Evolutionary conservation across 2,888 invertebrate genomes (phyloP).

Genomic region (Cryptus armator): DNA sequence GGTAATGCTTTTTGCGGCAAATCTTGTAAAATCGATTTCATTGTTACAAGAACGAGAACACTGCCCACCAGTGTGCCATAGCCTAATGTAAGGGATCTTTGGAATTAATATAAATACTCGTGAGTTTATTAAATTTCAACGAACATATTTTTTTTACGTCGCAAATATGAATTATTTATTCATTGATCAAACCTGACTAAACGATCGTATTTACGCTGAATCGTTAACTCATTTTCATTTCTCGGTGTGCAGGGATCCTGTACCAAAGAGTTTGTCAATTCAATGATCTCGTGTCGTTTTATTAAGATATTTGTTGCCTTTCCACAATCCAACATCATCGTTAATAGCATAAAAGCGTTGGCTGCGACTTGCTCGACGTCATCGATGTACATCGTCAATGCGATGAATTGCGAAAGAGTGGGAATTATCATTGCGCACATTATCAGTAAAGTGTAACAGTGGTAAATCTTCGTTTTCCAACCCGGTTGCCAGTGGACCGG

Average conservation of each 20-base stretch:
- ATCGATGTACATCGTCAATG: slow-evolving; percentile 6
- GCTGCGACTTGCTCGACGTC: slow-evolving; percentile 43
- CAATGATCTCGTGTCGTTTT: slow-evolving; percentile 46
- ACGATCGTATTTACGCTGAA: slow-evolving; percentile 48
- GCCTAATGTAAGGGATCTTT: slow-evolving; percentile 13
- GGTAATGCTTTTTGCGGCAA: slow-evolving; percentile 13
- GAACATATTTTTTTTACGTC: neutral
- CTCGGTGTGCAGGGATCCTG: slow-evolving; percentile 31
- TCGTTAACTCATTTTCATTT: slow-evolving; percentile 28
- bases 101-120: neutral
- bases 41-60: neutral
- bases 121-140: neutral
- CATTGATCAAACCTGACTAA: slow-evolving; percentile 45
- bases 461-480: slow-evolving; percentile 59
- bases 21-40: neutral
- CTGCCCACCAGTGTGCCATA: neutral
- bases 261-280: slow-evolving; percentile 22
- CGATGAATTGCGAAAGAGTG: slow-evolving; percentile 51
- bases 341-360: slow-evolving; percentile 50
- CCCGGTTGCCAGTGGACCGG: slow-evolving; percentile 58
- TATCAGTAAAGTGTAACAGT: slow-evolving; percentile 53
- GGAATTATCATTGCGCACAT: slow-evolving; percentile 34
- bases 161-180: neutral
- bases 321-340: slow-evolving; percentile 49
- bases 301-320: slow-evolving; percentile 58